Percentiles rank a stretch among this genome's conserved stretches.
Conservation (phyloP, 2,113 vertebrate species). For the Pygoscelis adeliae region DNA sequence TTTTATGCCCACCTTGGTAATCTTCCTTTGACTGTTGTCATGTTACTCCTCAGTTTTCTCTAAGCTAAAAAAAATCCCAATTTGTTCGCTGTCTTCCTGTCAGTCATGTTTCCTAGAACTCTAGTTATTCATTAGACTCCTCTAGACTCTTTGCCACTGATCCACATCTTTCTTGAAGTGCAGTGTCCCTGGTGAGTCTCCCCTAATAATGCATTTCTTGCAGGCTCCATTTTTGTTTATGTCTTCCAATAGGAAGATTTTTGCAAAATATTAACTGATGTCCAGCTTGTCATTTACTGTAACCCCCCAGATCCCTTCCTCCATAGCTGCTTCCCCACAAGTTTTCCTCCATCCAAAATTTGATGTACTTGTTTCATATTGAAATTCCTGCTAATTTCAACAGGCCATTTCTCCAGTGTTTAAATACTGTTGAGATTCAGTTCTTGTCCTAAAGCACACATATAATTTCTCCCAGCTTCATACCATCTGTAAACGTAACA, state of each 20-base stretch:
- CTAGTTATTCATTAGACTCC: background rate
- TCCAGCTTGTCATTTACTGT: background rate
- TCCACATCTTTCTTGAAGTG: background rate
- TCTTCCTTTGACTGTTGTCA: background rate
- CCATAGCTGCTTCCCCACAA: background rate
- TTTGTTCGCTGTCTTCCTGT: background rate
- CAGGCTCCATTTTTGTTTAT: background rate
- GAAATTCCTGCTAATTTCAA: background rate
- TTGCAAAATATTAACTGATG: background rate
- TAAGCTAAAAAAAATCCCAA: background rate
- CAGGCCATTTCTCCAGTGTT: background rate
- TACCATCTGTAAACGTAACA: background rate
- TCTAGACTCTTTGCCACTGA: background rate
- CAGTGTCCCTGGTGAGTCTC: background rate
- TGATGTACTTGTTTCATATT: background rate
- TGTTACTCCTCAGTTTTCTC: background rate
- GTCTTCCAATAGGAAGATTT: background rate
- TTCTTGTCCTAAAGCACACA: background rate
- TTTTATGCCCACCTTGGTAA: background rate
- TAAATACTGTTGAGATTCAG: background rate
- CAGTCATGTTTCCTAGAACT: background rate
- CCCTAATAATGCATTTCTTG: background rate
- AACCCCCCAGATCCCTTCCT: background rate
- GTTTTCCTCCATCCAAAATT: background rate
- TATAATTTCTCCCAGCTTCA: background rate